Percentiles rank a stretch among this genome's conserved stretches.
Evolutionary conservation across 2,113 vertebrate species (phyloP).

Genomic region (Baryphthengus martii): DNA sequence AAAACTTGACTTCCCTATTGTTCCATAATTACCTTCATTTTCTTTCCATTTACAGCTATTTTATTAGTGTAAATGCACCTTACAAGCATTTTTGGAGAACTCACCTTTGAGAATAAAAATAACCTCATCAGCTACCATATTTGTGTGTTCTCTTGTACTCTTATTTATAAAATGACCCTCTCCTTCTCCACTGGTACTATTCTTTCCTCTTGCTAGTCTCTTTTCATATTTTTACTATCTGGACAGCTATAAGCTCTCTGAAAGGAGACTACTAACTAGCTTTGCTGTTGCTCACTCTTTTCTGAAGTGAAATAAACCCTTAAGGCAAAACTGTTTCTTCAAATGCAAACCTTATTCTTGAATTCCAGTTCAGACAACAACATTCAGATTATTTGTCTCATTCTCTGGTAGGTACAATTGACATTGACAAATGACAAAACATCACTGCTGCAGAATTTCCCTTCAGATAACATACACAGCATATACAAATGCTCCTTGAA

Average conservation of each 20-base stretch:
- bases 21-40: not conserved
- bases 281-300: not conserved
- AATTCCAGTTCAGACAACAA: constrained; percentile 1
- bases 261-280: not conserved
- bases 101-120: not conserved
- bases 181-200: not conserved
- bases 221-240: not conserved
- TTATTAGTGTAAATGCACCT: not conserved
- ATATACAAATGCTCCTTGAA: not conserved
- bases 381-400: not conserved
- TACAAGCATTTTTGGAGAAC: not conserved
- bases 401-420: not conserved
- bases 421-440: not conserved
- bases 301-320: not conserved
- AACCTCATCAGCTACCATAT: not conserved
- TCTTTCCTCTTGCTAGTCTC: not conserved
- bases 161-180: not conserved
- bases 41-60: not conserved
- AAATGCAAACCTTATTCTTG: not conserved
- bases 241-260: not conserved
- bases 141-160: not conserved
- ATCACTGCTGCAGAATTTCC: not conserved
- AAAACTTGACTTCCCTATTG: not conserved
- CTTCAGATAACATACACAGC: not conserved
- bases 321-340: not conserved